Base-by-base conservation (phyloP, 2,888 invertebrate genomes). In the Nysson spinosus region DNA sequence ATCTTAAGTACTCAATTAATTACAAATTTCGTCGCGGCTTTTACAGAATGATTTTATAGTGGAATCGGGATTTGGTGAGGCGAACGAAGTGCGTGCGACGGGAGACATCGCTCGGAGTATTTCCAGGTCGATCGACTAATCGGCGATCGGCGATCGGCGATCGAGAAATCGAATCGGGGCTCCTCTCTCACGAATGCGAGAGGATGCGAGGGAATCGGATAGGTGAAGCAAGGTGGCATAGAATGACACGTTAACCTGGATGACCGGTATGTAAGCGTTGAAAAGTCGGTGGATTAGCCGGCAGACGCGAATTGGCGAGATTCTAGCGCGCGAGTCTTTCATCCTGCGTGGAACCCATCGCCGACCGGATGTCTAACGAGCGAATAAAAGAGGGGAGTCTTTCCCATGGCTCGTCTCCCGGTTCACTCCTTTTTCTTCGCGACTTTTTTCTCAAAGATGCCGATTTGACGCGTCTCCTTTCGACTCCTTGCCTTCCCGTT, bases 301-400 rank as follows among this genome's bases (percentile, higher is more conserved):
- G 49, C 71, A 72, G 72, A 78, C 64, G 79, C 72, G 78, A 82
- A 83, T 83, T 75, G 75, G 77, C 65, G 76, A 77, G 79, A 82
- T 83, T 83, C 80, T 80, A 81, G 79, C 77, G 70, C 81, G 74
- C 74, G 77, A n/a, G n/a, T n/a, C n/a, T 79, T 76, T 80, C 72
- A 79, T 72, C 78, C 78, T 74, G 64, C 65, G 55, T 46, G 66
- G 61, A 61, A 64, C n/a, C n/a, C 55, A 67, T 40, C 24, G 30
- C 34, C 58, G 70, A 30, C 68, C 70, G 71, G 70, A 78, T 69
- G 73, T 73, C 66, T 69, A 67, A 74, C 46, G 52, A 61, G 47
- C 43, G 6, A n/a, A n/a, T n/a, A n/a, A n/a, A n/a, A n/a, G n/a
- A n/a, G n/a, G 39, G 26, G 17, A 20, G 32, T 42, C 30, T 32